Percentiles rank a stretch among this genome's conserved stretches.
Conservation (phyloP, 2,797 vertebrate genomes). For the Anguilla marmorata region DNA sequence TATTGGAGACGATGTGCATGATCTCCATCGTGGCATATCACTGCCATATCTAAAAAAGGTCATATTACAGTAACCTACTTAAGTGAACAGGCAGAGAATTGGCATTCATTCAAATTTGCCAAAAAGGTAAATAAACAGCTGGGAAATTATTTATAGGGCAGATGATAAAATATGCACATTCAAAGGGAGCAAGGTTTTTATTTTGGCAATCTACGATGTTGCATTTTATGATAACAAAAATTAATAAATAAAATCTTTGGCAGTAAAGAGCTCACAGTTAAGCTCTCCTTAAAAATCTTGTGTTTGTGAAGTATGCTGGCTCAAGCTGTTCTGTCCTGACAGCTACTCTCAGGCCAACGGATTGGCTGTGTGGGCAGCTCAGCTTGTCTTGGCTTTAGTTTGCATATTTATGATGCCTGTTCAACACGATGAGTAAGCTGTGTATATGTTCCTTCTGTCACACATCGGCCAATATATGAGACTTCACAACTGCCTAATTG, state of each 20-base stretch:
- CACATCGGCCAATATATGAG: not conserved
- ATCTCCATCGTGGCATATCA: too few species aligned
- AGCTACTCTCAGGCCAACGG: not conserved
- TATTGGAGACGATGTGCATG: too few species aligned
- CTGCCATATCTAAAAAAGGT: not conserved
- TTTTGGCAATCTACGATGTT: not conserved
- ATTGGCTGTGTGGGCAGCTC: not conserved
- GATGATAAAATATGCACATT: not conserved
- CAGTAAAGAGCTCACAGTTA: not conserved
- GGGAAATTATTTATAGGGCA: not conserved
- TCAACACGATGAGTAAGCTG: conserved; percentile 5
- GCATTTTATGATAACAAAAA: not conserved
- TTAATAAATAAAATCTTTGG: not conserved
- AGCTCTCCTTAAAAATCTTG: not conserved
- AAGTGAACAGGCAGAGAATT: not conserved
- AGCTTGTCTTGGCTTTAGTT: not conserved
- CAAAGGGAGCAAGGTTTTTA: not conserved
- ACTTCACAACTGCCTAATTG: not conserved
- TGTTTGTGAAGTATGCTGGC: not conserved
- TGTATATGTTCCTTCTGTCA: not conserved
- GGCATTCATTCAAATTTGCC: not conserved
- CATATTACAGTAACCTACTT: not conserved
- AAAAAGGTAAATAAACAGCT: not conserved
- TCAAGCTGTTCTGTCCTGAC: not conserved
- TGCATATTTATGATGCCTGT: not conserved